Base-by-base conservation (phyloP, 2,888 invertebrate genomes). In the Eremobia ochroleuca region DNA sequence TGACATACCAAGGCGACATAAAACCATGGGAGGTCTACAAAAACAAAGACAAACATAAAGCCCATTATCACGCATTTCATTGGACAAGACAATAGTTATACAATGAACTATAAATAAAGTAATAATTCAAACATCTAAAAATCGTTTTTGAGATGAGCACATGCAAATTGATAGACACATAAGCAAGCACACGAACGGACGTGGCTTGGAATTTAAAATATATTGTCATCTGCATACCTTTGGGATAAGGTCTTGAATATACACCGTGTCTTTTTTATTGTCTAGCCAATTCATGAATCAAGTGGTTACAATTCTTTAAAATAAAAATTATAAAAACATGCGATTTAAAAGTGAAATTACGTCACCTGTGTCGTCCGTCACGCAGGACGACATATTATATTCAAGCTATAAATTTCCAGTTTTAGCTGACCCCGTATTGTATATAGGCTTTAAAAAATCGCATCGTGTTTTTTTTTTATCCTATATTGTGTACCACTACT, bases 141-240 rank as follows among this genome's bases (percentile, higher is more conserved):
- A 87, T 78, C 76, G 80, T 83, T 87, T 91, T 89, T 88, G 66
- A 65, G 75, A 88, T 87, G 82, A 88, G 87, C 83, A 88, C 90
- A 92, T 88, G 91, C 90, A 92, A 93, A 93, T 94, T 87, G 87
- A 87, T 77, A 55, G 82, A 79, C 70, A 80, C 81, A 83, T 92
- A 92, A 76, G 92, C 92, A 80, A 70, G 76, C 88, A 86, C 93
- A 93, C 92, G 93, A 55, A 62, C 88, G 87, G 25, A 74, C 93
- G 92, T 93, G 93, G 87, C 84, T 64, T 25, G 79, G 92, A 91
- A 93, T 93, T 86, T 76, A 87, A 91, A 91, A 91, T 91, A 87
- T 88, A 88, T 85, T 88, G 77, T 77, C 82, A 80, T 89, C 66
- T 77, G 69, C 77, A 85, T 85, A 73, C 11, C 15, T 37, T 28